These are phyloP conservation scores for Melangyna quadrimaculata DNA, from an alignment of 2,888 invertebrate genomes.

Conservation along the genomic window DNA sequence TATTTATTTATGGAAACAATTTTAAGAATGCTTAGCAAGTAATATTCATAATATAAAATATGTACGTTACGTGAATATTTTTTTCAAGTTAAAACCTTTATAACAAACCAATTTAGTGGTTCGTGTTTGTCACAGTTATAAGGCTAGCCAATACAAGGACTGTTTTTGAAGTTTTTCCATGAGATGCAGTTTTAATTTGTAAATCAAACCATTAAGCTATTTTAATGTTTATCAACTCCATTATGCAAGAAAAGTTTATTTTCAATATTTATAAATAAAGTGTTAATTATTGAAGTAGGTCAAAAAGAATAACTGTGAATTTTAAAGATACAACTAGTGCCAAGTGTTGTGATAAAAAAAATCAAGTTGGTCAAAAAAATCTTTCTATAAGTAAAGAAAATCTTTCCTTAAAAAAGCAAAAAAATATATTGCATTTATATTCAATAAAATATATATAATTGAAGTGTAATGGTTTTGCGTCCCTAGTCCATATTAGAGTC, in stretches of 20 bases:
- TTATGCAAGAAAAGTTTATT: neutral
- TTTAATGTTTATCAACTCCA: neutral
- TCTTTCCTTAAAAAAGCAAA: neutral
- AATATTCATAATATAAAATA: too few relatives aligned
- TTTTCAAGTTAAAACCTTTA: too few relatives aligned
- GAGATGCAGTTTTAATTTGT: neutral
- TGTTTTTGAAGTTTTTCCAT: too few relatives aligned
- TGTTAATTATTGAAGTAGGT: neutral
- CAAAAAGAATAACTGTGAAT: slow-evolving; percentile 1
- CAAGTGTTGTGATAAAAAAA: neutral
- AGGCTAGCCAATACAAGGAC: too few relatives aligned
- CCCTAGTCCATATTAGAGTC: slow-evolving; percentile 35
- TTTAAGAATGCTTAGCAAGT: too few relatives aligned
- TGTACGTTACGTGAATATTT: too few relatives aligned
- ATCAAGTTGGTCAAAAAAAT: neutral
- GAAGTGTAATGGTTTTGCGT: slow-evolving; percentile 54
- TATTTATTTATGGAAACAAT: too few relatives aligned
- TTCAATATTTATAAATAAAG: neutral
- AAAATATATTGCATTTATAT: neutral
- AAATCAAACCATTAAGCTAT: neutral
- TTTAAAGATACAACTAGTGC: neutral
- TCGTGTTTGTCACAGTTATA: too few relatives aligned
- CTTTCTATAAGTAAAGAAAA: neutral
- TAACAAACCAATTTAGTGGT: too few relatives aligned
- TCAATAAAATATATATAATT: slow-evolving; percentile 18